A percentile compares a stretch with the other conserved stretches of the same genome.
These are phyloP conservation scores for Halcyon badia DNA, from an alignment of 2,797 vertebrate species.

Conservation along the genomic window DNA sequence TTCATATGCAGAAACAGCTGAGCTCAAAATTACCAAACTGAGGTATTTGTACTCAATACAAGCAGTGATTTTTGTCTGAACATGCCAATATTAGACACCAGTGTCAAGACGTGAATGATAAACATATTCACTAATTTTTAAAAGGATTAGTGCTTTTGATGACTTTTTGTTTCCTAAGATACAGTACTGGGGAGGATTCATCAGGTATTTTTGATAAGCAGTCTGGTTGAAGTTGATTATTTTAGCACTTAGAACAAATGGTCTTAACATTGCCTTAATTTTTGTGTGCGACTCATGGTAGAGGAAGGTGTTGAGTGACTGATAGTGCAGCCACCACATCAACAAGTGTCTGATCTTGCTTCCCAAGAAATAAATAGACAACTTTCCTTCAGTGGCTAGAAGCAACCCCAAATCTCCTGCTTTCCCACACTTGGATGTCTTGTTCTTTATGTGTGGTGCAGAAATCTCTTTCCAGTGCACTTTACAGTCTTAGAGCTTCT, in stretches of 20 bases:
- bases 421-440: background rate
- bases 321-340: background rate
- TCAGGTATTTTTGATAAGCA: background rate
- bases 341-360: background rate
- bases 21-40: background rate
- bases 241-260: background rate
- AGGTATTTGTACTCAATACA: background rate
- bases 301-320: background rate
- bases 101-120: background rate
- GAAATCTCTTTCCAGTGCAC: background rate
- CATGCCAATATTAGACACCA: rapidly evolving
- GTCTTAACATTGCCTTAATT: background rate
- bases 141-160: background rate
- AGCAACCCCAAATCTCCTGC: background rate
- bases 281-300: background rate
- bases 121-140: background rate
- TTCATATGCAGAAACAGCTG: background rate
- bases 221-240: background rate
- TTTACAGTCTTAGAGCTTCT: background rate
- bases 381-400: background rate
- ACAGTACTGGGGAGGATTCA: rapidly evolving
- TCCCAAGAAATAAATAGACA: background rate
- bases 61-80: background rate
- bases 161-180: background rate
- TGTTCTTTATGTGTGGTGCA: background rate